Evolutionary conservation across 2,888 invertebrate species (phyloP), one percentile per base, ranked within the genome.

Genomic region (Diaperis boleti): DNA sequence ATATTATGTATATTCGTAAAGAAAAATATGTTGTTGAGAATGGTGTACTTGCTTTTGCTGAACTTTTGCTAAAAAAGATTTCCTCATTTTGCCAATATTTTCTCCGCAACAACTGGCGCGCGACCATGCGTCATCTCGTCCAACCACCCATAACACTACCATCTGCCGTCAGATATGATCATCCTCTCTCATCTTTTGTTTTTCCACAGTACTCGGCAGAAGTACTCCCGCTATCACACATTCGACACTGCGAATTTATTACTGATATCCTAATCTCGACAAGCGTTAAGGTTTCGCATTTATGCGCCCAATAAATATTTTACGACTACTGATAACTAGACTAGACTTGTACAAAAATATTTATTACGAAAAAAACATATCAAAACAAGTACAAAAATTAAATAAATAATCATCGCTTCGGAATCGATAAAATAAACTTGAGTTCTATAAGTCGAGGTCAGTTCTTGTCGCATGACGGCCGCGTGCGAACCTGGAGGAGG

Each of bases 401-500:
- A 61, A 57, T 42, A 31, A 57, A 57, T 54, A 54, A 39, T 41
- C 20, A 47, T 33, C 33, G 50, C 50, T 37, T 50, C 55, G 18
- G 39, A 22, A 41, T 35, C 15, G n/a, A n/a, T n/a, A n/a, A 39
- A 52, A 37, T 8, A 2, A 47, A 47, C 31, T 18, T n/a, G 17
- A 49, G 37, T 37, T 10, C 14, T 18, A 49, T 11, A 33, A 33
- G 2, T 33, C 33, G 33, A 33, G 33, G 10, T 13, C 33, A 29
- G 35, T 45, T 60, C 31, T 54, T 50, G 6, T 50, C 33, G 26
- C 82, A 82, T 15, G 65, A 74, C 7, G 75, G 70, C 65, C 80
- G 78, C 1, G 84, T 84, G 60, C 79, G 76, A 2, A 83, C 82
- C 66, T 82, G 81, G 3, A 87, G 77, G 15, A 86, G 78, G 74